phyloP scores from a whole-genome alignment of 64 coral and sea anemone species.

The Stichodactyla helianthus region DNA sequence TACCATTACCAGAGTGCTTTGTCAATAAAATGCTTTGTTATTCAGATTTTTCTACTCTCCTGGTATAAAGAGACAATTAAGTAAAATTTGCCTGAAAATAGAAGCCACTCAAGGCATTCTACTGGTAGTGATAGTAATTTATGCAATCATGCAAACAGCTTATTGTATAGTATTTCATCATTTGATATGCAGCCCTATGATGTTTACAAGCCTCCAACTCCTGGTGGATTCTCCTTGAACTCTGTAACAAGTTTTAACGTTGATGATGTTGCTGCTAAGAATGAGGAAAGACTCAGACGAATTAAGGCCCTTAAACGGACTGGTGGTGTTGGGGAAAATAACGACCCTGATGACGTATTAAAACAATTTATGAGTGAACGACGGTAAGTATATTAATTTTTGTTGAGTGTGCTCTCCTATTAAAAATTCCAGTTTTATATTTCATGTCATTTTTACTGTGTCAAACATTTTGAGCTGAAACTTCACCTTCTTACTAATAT shows the following conservation, averaged over 20 bases:
- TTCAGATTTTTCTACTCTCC: too few species aligned
- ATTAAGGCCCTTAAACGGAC: conserved; percentile 77
- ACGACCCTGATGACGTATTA: conserved; percentile 44
- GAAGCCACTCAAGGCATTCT: too few species aligned
- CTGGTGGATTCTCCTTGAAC: conserved; percentile 89
- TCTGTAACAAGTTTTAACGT: conserved; percentile 99
- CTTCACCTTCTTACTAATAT: too few species aligned
- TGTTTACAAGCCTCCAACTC: conserved; percentile 83
- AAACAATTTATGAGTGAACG: conserved; percentile 47
- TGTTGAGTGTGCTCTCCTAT: background rate
- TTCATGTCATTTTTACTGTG: too few species aligned
- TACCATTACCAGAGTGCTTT: too few species aligned
- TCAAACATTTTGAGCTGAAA: too few species aligned
- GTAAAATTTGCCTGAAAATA: too few species aligned
- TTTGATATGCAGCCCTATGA: conserved; percentile 36
- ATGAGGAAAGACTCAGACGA: conserved; percentile 79
- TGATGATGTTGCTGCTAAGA: conserved; percentile 78
- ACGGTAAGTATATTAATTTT: conserved; percentile 8
- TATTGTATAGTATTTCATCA: background rate
- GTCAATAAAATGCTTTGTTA: too few species aligned
- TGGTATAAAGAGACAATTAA: too few species aligned
- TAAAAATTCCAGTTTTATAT: too few species aligned
- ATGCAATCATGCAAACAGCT: too few species aligned
- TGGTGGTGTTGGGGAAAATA: conserved; percentile 3
- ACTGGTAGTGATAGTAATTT: too few species aligned